phyloP scores from a whole-genome alignment of 2,888 invertebrate genomes.

The Baronia brevicornis region DNA sequence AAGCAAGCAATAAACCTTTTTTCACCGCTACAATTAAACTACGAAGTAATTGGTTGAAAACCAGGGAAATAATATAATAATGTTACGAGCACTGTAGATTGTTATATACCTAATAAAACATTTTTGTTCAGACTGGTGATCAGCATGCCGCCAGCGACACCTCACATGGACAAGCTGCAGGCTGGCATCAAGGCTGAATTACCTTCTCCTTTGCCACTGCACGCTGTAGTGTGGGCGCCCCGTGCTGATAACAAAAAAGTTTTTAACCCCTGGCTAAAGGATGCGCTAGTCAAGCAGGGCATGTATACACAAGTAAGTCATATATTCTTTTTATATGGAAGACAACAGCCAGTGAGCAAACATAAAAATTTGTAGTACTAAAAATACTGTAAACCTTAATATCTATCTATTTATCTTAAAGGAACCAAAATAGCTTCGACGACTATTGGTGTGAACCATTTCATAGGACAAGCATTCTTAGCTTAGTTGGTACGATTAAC shows the following conservation, averaged over 20 bases:
- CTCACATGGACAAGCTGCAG: conserved; percentile 88
- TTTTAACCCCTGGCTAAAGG: conserved; percentile 92
- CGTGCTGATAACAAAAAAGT: conserved; percentile 87
- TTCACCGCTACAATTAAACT: no score
- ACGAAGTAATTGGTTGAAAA: no score
- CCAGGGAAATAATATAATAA: background rate
- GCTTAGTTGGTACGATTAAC: no score
- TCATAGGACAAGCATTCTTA: no score
- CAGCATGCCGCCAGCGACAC: conserved; percentile 91
- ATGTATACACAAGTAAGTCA: conserved; percentile 84
- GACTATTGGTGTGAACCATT: no score
- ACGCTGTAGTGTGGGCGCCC: conserved; percentile 93
- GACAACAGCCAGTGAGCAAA: background rate
- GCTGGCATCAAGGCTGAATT: conserved; percentile 79
- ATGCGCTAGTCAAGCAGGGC: conserved; percentile 92
- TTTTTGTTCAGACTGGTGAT: conserved; percentile 80
- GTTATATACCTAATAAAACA: no score
- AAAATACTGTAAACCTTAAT: background rate
- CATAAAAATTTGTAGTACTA: no score
- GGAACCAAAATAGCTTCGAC: no score
- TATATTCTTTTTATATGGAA: background rate
- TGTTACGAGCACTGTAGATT: background rate
- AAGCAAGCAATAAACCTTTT: no score
- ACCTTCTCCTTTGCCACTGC: conserved; percentile 82
- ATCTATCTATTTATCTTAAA: conserved; percentile 9